Conservation (phyloP, 2,797 vertebrate genomes). For the Perodicticus potto region DNA sequence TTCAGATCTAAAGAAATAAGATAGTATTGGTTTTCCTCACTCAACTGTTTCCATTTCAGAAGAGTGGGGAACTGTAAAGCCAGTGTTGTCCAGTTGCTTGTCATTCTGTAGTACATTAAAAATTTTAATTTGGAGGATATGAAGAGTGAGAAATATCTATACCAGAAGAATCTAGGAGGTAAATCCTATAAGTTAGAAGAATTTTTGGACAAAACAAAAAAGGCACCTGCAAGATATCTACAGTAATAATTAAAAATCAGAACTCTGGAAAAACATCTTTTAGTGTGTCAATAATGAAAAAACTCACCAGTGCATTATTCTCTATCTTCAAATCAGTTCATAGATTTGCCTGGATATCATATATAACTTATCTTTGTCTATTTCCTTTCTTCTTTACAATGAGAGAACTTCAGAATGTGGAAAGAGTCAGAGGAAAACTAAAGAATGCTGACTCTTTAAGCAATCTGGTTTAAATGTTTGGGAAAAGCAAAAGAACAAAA, state of each 20-base stretch:
- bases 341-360: neutral
- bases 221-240: neutral
- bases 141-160: conserved; percentile 14
- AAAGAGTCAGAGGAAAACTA: neutral
- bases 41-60: neutral
- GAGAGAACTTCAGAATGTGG: conserved; percentile 20
- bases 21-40: neutral
- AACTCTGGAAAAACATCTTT: neutral
- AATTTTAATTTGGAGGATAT: neutral
- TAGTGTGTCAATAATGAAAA: conserved; percentile 34
- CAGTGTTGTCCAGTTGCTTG: conserved; percentile 18
- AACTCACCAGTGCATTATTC: neutral
- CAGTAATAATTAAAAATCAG: conserved; percentile 44
- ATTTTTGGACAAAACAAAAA: conserved; percentile 4
- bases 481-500: conserved; percentile 11
- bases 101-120: conserved; percentile 4
- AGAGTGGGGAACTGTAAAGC: neutral
- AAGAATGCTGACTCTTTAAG: neutral
- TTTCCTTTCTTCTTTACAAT: conserved; percentile 35
- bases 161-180: neutral
- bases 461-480: conserved; percentile 30
- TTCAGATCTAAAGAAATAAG: conserved; percentile 20
- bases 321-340: neutral
- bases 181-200: neutral
- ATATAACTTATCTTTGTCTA: conserved; percentile 9